Evolutionary conservation across 2,888 invertebrate species (phyloP).

Genomic region (Prosapia bicincta): DNA sequence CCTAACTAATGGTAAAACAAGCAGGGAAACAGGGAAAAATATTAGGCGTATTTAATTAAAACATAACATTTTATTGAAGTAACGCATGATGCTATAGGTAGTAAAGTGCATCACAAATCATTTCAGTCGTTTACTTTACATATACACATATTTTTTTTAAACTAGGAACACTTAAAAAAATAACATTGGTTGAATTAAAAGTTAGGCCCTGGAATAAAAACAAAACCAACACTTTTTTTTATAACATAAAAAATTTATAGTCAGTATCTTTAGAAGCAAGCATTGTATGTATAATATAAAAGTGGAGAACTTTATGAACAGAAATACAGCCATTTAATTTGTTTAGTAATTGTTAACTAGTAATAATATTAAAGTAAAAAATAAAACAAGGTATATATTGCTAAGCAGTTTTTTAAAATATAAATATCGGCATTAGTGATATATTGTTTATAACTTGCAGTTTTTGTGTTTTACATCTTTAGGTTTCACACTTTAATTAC

Average conservation of each 20-base stretch:
- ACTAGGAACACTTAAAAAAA: neutral
- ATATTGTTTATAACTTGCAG: too few relatives aligned
- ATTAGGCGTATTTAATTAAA: neutral
- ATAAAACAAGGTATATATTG: too few relatives aligned
- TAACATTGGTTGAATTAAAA: neutral
- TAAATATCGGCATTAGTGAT: too few relatives aligned
- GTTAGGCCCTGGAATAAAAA: neutral
- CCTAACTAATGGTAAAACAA: too few relatives aligned
- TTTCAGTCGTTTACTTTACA: neutral
- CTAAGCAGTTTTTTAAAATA: too few relatives aligned
- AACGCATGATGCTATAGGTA: neutral
- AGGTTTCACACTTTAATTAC: too few relatives aligned
- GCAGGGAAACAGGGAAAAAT: too few relatives aligned
- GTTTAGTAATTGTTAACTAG: too few relatives aligned
- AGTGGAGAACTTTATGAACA: too few relatives aligned
- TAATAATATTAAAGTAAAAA: too few relatives aligned
- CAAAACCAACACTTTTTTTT: neutral
- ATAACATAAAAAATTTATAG: neutral
- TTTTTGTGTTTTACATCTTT: too few relatives aligned
- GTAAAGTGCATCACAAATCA: neutral
- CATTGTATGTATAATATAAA: neutral
- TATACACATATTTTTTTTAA: neutral
- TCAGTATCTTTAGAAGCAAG: neutral
- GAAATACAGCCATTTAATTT: too few relatives aligned
- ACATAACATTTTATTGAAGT: conserved; percentile 2